Base-by-base conservation (phyloP, 2,888 invertebrate genomes). In the Tribolium freemani region DNA sequence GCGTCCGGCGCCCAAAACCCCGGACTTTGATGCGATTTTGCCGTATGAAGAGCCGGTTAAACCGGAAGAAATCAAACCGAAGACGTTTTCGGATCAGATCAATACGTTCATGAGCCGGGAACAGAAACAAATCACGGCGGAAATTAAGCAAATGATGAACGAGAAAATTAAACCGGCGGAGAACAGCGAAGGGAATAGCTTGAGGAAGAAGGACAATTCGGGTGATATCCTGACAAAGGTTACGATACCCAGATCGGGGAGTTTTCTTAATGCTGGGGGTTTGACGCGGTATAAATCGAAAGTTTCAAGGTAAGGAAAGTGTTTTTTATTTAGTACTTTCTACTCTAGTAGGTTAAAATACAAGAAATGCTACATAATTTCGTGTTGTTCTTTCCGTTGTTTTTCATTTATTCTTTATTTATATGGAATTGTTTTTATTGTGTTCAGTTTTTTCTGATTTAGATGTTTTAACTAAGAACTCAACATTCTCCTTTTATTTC, bases 161-260 rank as follows among this genome's bases (percentile, higher is more conserved):
- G 84, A 84, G 51, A 88, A 87, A 74, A 87, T 88, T 0, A 84
- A 83, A 74, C 75, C 80, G 30, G 78, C 80, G 10, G 48, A 48
- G 3, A 48, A 13, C 5, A 3, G 5, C 11, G 83, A 85, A 61
- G 85, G 86, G 51, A 80, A 77, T 3, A 58, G 74, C 1, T 74
- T 83, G 26, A 77, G 83, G n/a, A 84, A 88, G 53, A 87, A 88
- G 44, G 88, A 90, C 5, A 91, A 92, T 75, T 90, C 91, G 67
- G 95, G 95, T 5, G 95, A 96, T 84, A 93, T 94, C 79, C 86
- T 95, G 80, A 96, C 96, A 0, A 93, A 94, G 85, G 94, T 96
- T 50, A 95, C 95, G 46, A 92, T 96, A 80, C 96, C 96, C 9
- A 89, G 95, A 79, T 93, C 94, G 60, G 93, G 94, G 54, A 96